phyloP scores from a whole-genome alignment of 2,113 vertebrate genomes.

The Apteryx mantelli region DNA sequence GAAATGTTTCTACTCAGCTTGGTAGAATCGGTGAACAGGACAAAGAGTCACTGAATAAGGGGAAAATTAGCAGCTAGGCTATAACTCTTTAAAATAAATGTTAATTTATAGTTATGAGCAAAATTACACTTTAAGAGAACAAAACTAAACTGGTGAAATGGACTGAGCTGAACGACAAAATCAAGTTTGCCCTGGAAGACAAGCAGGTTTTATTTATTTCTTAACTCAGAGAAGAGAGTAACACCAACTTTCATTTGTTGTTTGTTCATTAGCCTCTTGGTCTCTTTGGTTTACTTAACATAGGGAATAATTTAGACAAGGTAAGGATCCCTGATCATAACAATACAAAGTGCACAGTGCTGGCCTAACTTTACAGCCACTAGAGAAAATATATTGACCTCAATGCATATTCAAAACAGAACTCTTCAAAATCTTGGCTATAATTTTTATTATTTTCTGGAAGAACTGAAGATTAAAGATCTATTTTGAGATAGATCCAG shows the following conservation, averaged over 20 bases:
- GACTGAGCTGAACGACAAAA: not conserved
- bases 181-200: not conserved
- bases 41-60: not conserved
- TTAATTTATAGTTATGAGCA: not conserved
- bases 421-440: not conserved
- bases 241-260: not conserved
- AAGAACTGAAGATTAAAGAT: not conserved
- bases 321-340: not conserved
- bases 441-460: not conserved
- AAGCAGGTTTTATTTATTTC: conserved; percentile 1
- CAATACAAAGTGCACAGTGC: not conserved
- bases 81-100: not conserved
- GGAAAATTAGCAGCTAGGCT: not conserved
- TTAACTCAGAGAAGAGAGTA: not conserved
- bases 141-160: not conserved
- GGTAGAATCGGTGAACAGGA: not conserved
- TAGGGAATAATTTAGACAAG: not conserved
- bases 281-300: fast-evolving
- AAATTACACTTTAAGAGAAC: not conserved
- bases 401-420: not conserved
- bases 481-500: not conserved
- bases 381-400: not conserved
- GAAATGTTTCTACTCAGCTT: not conserved
- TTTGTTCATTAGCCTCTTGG: not conserved
- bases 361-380: not conserved